Evolutionary conservation across 2,113 vertebrate species (phyloP), one percentile per base, ranked within the genome.

Genomic region (Quiscalus mexicanus): DNA sequence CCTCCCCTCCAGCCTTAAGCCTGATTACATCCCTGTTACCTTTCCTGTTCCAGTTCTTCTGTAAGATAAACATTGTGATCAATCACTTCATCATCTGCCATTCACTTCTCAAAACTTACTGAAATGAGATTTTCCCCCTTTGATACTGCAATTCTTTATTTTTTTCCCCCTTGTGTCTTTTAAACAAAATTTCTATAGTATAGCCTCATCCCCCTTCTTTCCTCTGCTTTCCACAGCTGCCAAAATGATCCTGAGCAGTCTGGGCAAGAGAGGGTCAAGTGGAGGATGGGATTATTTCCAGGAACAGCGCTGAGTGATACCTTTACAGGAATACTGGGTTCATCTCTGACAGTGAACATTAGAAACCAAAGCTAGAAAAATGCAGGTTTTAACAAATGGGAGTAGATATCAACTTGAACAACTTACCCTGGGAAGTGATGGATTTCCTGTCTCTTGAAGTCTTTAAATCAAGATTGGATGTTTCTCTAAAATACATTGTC

Each of bases 381-480:
- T 11, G 35, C 35, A 77, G 30, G 25, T 80, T 89, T 88, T 93
- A 93, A 92, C 55, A 93, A 92, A 95, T 59, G 39, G 78, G 33
- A 67, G 35, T 28, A 93, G 60, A 83, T 70, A 95, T 81, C 76
- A 90, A 63, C 68, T 86, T 79, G 83, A 84, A 92, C 37, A 79
- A 88, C 64, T 89, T 59, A 75, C 24, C 77, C 56, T 8, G 17
- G 42, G 17, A 92, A 89, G 56, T 78, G 95, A 93, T 91, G 76
- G 86, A 97, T 95, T 95, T 90, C 89, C 76, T 68, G 64, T 93
- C 73, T 64, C 52, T 33, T 41, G 28, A 80, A 78, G 89, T 87
- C 91, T 92, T 93, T 87, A 93, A 74, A 95, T 87, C 59, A 90
- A 78, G 89, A 90, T n/a, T 67, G 60, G 80, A 78, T 87, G 52